These are phyloP conservation scores for Eutolmus rufibarbis DNA, from an alignment of 2,888 invertebrate genomes.

Conservation along the genomic window DNA sequence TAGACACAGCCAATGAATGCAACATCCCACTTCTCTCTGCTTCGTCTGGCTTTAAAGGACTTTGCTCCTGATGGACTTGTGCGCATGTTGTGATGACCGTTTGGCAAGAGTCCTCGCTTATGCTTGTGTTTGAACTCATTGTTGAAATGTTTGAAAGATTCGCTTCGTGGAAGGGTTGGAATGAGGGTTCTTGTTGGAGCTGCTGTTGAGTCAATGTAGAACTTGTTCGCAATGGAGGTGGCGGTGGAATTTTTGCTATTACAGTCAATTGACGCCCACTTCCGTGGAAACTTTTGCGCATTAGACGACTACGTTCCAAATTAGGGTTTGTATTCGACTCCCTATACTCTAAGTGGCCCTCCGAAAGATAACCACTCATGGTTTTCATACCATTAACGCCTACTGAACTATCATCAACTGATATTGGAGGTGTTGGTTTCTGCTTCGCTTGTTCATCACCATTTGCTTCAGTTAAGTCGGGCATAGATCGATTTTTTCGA, in stretches of 20 bases:
- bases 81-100: constrained; percentile 81
- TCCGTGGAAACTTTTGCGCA: constrained; percentile 89
- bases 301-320: constrained; percentile 83
- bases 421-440: constrained; percentile 62
- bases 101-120: constrained; percentile 66
- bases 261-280: constrained; percentile 83
- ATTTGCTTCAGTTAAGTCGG: constrained; percentile 85
- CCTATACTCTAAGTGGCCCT: constrained; percentile 82
- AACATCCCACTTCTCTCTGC: constrained; percentile 44
- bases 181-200: constrained; percentile 56
- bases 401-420: constrained; percentile 80
- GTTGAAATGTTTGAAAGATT: constrained; percentile 61
- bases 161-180: constrained; percentile 60
- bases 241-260: constrained; percentile 83
- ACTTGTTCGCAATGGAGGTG: constrained; percentile 86
- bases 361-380: constrained; percentile 82
- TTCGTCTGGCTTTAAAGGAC: constrained; percentile 68
- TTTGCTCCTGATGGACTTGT: constrained; percentile 85
- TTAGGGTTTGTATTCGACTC: constrained; percentile 77
- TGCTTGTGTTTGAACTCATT: constrained; percentile 62
- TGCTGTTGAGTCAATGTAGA: constrained; percentile 72
- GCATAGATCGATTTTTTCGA: constrained; percentile 90
- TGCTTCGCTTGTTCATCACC: constrained; percentile 58
- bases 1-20: not conserved
- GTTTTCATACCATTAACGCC: constrained; percentile 68